Conservation (phyloP, 2,888 invertebrate genomes). For the Athripsodes cinereus region DNA sequence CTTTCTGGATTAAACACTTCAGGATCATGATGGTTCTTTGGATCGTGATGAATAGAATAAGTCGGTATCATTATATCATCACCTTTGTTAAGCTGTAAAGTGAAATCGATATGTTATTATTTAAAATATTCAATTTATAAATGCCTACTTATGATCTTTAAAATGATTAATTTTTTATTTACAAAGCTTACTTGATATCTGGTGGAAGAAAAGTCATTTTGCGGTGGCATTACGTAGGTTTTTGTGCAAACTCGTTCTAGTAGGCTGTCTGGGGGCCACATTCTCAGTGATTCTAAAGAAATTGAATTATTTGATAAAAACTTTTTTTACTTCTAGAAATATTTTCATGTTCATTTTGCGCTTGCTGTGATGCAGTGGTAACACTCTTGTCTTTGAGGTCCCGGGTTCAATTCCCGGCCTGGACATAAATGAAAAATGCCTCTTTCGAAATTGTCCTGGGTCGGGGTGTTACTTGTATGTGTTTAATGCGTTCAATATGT, state of each 20-base stretch:
- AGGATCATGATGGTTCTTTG: slow-evolving; percentile 32
- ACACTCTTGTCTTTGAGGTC: too few relatives aligned
- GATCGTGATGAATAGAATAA: slow-evolving; percentile 35
- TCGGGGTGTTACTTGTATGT: too few relatives aligned
- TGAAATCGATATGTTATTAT: too few relatives aligned
- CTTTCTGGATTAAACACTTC: slow-evolving; percentile 41
- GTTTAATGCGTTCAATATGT: too few relatives aligned
- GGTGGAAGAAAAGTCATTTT: slow-evolving; percentile 15
- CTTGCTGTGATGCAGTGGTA: too few relatives aligned
- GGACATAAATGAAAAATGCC: too few relatives aligned
- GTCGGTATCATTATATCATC: slow-evolving; percentile 28
- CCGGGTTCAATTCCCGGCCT: too few relatives aligned
- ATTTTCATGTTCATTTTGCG: too few relatives aligned
- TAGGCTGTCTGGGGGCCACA: slow-evolving; percentile 31
- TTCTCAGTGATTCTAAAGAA: slow-evolving; percentile 32
- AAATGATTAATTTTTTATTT: neutral
- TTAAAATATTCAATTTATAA: too few relatives aligned
- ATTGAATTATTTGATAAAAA: too few relatives aligned
- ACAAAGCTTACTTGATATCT: slow-evolving; percentile 15
- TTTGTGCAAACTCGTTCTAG: slow-evolving; percentile 34
- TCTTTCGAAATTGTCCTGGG: too few relatives aligned
- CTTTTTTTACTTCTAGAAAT: too few relatives aligned
- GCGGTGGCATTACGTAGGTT: slow-evolving; percentile 29
- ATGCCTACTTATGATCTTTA: neutral
- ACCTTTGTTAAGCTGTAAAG: slow-evolving; percentile 20